Evolutionary conservation across 1,140 invertebrate genomes (phyloP).

Genomic region (Acyrthosiphon pisum): DNA sequence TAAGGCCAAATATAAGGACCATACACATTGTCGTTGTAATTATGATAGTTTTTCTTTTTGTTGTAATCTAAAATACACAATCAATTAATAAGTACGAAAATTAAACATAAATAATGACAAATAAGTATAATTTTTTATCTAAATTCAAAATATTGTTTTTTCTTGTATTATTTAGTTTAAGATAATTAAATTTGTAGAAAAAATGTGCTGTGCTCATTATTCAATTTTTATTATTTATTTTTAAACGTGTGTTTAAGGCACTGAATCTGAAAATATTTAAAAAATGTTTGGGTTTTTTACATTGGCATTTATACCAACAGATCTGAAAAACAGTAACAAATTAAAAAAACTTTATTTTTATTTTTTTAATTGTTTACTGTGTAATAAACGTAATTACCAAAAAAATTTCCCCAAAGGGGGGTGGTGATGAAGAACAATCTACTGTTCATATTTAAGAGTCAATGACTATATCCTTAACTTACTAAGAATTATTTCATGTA

Average conservation of each 20-base stretch:
- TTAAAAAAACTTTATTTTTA: no score
- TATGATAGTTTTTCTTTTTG: background rate
- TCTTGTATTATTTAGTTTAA: no score
- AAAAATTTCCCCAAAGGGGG: background rate
- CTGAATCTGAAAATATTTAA: no score
- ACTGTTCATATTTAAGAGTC: background rate
- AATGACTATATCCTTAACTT: background rate
- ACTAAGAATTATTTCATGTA: background rate
- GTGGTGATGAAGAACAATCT: background rate
- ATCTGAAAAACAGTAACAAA: no score
- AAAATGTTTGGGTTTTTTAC: background rate
- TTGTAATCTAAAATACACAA: constrained; percentile 12
- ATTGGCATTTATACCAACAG: background rate
- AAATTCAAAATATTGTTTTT: no score
- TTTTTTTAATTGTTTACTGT: background rate
- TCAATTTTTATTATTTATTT: background rate
- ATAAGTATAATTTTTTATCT: background rate
- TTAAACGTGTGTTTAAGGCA: no score
- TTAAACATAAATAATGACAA: background rate
- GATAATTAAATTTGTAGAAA: no score
- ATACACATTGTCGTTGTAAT: background rate
- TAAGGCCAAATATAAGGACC: background rate
- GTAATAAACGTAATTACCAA: background rate
- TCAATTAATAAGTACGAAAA: background rate
- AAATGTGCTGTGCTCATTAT: background rate